Evolutionary conservation across 2,797 vertebrate species (phyloP), one percentile per base, ranked within the genome.

Genomic region (Alosa sapidissima): DNA sequence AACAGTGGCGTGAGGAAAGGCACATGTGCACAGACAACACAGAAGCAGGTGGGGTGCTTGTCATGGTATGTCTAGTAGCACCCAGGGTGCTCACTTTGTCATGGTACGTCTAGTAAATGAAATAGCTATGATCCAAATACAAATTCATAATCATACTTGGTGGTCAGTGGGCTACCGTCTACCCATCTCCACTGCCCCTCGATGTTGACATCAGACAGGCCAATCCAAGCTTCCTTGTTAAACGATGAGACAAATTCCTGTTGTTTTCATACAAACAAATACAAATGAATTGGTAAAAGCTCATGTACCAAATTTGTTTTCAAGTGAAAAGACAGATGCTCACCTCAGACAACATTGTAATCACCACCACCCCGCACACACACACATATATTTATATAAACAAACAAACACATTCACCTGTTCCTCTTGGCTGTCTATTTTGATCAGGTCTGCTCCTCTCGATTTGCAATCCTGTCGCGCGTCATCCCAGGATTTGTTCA

Each of bases 171-270:
- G 24, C 24, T 65, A 2, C 24, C 62, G 13, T 65, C 62, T 11
- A 65, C 62, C 62, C 62, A 65, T 65, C 62, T 65, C 62, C 62
- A 65, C 11, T 65, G 24, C 9, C 62, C 62, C 28, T 65, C 62
- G 13, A 13, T 11, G 24, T 65, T 65, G 62, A 65, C n/a, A 33
- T 65, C 62, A 65, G 62, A 65, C 24, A 65, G 62, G 10, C 62
- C 62, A 33, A 65, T 65, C 62, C 62, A 65, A 33, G 9, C 62
- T 28, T 65, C 62, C 24, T 65, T 65, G 28, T 33, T 65, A 10
- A 65, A 28, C 9, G 62, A 65, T 4, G 62, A 65, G 24, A 65
- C 24, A 33, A 65, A 65, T 65, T 65, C 62, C 62, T 65, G 62
- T 11, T 28, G 62, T 65, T 65, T 58, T 52, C 0, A 65, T 65